Evolutionary conservation across 2,797 vertebrate species (phyloP), one percentile per base, ranked within the genome.

Genomic region (Sphaeramia orbicularis): DNA sequence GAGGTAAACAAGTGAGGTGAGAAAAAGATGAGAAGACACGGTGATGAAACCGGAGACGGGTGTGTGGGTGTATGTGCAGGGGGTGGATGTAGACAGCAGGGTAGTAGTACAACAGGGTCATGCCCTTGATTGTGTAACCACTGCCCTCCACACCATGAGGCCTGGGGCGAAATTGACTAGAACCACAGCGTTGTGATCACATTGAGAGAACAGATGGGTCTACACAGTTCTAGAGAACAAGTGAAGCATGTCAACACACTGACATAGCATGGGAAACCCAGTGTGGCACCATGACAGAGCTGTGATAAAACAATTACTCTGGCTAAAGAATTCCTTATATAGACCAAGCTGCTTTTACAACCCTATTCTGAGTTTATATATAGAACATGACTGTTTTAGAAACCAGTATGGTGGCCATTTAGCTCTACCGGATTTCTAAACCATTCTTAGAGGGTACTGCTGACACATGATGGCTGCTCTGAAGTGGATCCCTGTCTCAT

Each of bases 91-190:
- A 30, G 56, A 67, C 70, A 36, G 48, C 58, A 42, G 60, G n/a
- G n/a, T 36, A 53, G 44, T 36, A 16, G 51, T 50, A 65, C 45
- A 60, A 35, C 44, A 49, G 53, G 74, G 80, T 73, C 71, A 75
- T 19, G 27, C 71, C 56, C 65, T 73, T 70, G 32, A 58, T 83
- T 77, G 60, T 74, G 44, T 78, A 83, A 88, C 80, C 50, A 52
- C 43, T 56, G 59, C 41, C 18, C 59, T 81, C 30, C 19, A 58
- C 65, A 43, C 27, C 60, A 60, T 73, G 58, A 49, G 74, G 59
- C 74, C 38, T 18, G 38, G 58, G 76, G 27, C 21, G 74, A 41
- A 79, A 89, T 84, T 45, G 68, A 88, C 82, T 65, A 21, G 63
- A 79, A 84, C 56, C 63, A 41, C 48, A 70, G 51, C 18, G 54